These are phyloP conservation scores for Lordiphosa mommai DNA, from an alignment of 1,140 invertebrate species.

Conservation along the genomic window DNA sequence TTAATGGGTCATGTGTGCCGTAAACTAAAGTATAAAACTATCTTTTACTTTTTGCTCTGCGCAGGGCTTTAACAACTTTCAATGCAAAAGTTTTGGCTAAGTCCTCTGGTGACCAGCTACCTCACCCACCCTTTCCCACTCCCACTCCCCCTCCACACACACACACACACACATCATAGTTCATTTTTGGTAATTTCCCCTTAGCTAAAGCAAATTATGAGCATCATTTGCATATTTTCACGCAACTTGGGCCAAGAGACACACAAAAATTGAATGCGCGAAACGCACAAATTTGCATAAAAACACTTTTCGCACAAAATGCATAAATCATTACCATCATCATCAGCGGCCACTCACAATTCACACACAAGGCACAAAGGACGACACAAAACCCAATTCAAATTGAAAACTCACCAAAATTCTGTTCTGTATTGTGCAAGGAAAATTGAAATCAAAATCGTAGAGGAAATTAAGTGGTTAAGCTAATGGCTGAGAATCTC, in stretches of 20 bases:
- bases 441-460: constrained; percentile 51
- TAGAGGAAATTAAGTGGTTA: constrained; percentile 44
- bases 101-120: constrained; percentile 13
- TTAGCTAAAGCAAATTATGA: constrained; percentile 50
- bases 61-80: constrained; percentile 27
- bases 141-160: too few species aligned
- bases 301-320: constrained; percentile 40
- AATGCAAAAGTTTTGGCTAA: constrained; percentile 37
- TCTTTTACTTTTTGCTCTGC: constrained; percentile 19
- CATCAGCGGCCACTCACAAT: constrained; percentile 5
- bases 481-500: not conserved
- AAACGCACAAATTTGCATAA: constrained; percentile 55
- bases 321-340: constrained; percentile 53
- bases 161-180: constrained; percentile 22
- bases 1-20: constrained; percentile 70
- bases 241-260: constrained; percentile 12
- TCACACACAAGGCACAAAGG: constrained; percentile 4
- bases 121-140: too few species aligned
- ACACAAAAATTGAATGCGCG: constrained; percentile 56
- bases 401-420: constrained; percentile 54
- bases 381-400: constrained; percentile 18
- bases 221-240: constrained; percentile 52
- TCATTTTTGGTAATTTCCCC: constrained; percentile 66
- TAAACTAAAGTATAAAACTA: constrained; percentile 9
- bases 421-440: constrained; percentile 40